Percentiles rank a stretch among this genome's conserved stretches.
Evolutionary conservation across 2,888 invertebrate species (phyloP).

Genomic region (Sycophila texana): DNA sequence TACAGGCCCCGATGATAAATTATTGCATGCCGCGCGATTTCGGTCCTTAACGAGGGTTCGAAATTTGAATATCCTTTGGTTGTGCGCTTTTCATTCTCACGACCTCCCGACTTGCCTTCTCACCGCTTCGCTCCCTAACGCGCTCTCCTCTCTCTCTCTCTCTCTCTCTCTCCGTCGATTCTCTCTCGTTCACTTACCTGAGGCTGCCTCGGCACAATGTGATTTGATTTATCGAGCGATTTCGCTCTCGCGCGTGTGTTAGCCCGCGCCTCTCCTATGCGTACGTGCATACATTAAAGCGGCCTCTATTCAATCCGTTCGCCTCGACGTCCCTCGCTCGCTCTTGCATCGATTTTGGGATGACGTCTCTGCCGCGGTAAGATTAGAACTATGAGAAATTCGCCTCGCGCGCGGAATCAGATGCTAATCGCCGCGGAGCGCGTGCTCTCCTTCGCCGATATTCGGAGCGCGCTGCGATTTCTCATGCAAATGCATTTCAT

Average conservation of each 20-base stretch:
- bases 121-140: slow-evolving; percentile 9
- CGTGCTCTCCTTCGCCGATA: not conserved
- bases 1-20: slow-evolving; percentile 72
- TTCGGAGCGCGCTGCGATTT: slow-evolving; percentile 40
- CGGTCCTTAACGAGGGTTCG: slow-evolving; percentile 70
- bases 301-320: slow-evolving; percentile 55
- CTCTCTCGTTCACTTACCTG: slow-evolving; percentile 58
- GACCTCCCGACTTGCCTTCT: slow-evolving; percentile 54
- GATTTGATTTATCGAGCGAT: slow-evolving; percentile 73
- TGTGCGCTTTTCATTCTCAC: slow-evolving; percentile 70
- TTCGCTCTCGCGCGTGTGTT: slow-evolving; percentile 54
- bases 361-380: slow-evolving; percentile 20
- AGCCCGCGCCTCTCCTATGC: slow-evolving; percentile 41
- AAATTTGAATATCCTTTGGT: slow-evolving; percentile 73
- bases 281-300: slow-evolving; percentile 59
- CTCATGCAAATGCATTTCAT: slow-evolving; percentile 43
- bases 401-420: slow-evolving; percentile 37
- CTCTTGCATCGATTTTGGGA: slow-evolving; percentile 59
- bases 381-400: slow-evolving; percentile 57
- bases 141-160: slow-evolving; percentile 47
- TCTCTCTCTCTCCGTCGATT: slow-evolving; percentile 57
- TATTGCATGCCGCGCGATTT: slow-evolving; percentile 70
- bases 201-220: slow-evolving; percentile 65
- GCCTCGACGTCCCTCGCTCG: slow-evolving; percentile 6
- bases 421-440: slow-evolving; percentile 37